These are phyloP conservation scores for Sylvilagus bachmani DNA, from an alignment of 2,113 vertebrate genomes.

Conservation along the genomic window DNA sequence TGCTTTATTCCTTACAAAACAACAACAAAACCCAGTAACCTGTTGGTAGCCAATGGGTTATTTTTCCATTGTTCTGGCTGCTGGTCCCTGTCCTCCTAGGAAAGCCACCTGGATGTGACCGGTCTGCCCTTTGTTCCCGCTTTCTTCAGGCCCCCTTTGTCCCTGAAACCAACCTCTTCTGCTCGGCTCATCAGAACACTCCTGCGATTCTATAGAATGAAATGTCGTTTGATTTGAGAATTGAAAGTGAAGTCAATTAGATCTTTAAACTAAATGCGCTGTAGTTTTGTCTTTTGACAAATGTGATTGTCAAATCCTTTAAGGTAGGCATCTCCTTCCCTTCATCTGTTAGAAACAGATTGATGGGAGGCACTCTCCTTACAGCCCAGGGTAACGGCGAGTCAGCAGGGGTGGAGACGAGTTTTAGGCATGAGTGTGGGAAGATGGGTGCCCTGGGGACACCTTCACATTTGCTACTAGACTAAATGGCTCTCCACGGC, in stretches of 20 bases:
- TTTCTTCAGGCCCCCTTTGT: neutral
- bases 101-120: neutral
- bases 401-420: neutral
- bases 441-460: neutral
- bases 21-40: neutral
- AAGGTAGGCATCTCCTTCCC: neutral
- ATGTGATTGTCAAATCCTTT: neutral
- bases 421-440: neutral
- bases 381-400: neutral
- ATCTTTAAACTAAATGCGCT: neutral
- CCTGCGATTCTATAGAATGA: neutral
- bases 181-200: neutral
- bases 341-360: neutral
- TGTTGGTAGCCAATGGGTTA: neutral
- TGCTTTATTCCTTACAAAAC: neutral
- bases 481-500: neutral
- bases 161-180: neutral
- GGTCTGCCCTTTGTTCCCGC: neutral
- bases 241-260: neutral
- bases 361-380: neutral
- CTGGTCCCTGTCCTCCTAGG: neutral
- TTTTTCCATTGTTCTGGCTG: neutral
- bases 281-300: neutral
- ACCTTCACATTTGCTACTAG: neutral
- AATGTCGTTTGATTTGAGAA: neutral